These are phyloP conservation scores for Dasypogon diadema DNA, from an alignment of 2,888 invertebrate genomes.

Conservation along the genomic window DNA sequence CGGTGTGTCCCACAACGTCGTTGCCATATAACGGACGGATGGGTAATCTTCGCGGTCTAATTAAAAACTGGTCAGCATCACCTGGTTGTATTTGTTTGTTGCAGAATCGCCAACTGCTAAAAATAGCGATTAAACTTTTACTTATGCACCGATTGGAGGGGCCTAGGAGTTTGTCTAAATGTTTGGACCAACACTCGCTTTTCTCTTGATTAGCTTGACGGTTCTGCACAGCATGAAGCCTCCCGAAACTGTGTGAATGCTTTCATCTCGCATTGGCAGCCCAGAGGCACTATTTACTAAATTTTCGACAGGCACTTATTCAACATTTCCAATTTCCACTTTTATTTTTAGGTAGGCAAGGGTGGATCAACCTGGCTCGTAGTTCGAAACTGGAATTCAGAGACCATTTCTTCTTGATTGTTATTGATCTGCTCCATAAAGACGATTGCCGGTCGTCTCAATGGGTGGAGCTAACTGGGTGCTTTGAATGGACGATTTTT, in stretches of 20 bases:
- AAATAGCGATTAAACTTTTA: background rate
- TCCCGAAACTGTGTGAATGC: background rate
- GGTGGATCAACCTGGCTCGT: too few species aligned
- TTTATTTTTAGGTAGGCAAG: too few species aligned
- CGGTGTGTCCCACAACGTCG: background rate
- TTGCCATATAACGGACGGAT: background rate
- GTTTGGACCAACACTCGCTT: background rate
- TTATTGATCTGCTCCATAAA: too few species aligned
- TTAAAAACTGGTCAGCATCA: constrained; percentile 40
- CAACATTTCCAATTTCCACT: too few species aligned
- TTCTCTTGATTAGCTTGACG: background rate
- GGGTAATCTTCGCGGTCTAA: constrained; percentile 16
- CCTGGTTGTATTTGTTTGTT: constrained; percentile 17
- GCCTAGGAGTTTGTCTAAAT: background rate
- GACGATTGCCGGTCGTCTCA: too few species aligned
- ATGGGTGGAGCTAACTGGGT: too few species aligned
- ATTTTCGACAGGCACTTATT: too few species aligned
- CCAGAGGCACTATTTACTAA: too few species aligned
- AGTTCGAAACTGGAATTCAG: too few species aligned
- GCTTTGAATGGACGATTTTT: too few species aligned
- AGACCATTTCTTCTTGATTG: too few species aligned
- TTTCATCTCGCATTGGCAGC: too few species aligned
- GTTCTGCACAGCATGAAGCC: background rate
- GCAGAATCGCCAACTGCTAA: background rate
- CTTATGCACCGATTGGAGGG: background rate